Conservation (phyloP, 2,113 vertebrate genomes). For the Caloenas nicobarica region DNA sequence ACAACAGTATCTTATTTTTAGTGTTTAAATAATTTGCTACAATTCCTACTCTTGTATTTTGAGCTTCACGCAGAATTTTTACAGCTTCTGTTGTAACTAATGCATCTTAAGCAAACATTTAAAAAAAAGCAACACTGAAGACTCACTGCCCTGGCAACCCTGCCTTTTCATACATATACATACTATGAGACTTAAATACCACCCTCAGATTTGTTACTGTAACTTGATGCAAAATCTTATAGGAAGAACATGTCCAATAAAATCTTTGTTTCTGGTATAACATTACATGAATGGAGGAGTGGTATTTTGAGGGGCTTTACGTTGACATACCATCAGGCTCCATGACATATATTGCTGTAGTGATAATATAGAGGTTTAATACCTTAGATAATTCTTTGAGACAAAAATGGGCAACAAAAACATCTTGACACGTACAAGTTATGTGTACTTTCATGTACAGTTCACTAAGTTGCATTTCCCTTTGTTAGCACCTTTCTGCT, state of each 20-base stretch:
- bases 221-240: background rate
- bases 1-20: background rate
- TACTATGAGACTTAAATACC: background rate
- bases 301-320: background rate
- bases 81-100: slow-evolving; percentile 9
- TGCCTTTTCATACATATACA: background rate
- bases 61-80: background rate
- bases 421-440: slow-evolving; percentile 58
- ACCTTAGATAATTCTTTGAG: slow-evolving; percentile 42
- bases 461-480: slow-evolving; percentile 69
- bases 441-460: slow-evolving; percentile 46
- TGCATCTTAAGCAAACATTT: slow-evolving; percentile 9
- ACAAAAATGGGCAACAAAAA: slow-evolving; percentile 35
- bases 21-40: slow-evolving; percentile 8
- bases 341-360: background rate
- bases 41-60: slow-evolving; percentile 29
- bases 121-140: background rate
- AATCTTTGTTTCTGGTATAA: background rate
- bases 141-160: background rate
- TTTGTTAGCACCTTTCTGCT: slow-evolving; percentile 54
- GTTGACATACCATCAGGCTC: background rate
- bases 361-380: slow-evolving; percentile 6
- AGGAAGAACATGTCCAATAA: background rate
- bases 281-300: background rate
- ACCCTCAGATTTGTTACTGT: slow-evolving; percentile 22